These are phyloP conservation scores for Iguana delicatissima DNA, from an alignment of 2,797 vertebrate species.

Conservation along the genomic window DNA sequence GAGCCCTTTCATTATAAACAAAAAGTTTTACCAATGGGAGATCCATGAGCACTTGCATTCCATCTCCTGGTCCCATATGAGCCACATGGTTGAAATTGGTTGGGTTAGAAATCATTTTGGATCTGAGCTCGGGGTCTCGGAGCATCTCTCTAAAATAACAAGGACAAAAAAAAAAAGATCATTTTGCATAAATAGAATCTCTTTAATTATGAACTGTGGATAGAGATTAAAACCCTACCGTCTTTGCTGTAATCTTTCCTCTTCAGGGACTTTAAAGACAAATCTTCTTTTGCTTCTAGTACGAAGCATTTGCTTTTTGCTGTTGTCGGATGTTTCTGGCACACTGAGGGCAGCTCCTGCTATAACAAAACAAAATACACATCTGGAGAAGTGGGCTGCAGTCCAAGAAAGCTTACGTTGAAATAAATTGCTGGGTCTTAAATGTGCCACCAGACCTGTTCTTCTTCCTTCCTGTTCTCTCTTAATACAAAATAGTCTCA, in stretches of 20 bases:
- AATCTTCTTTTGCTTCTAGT: constrained; percentile 97
- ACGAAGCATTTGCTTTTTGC: constrained; percentile 95
- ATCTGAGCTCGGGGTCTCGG: constrained; percentile 92
- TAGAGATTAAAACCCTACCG: constrained; percentile 64
- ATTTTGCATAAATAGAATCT: constrained; percentile 33
- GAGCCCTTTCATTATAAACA: constrained; percentile 13
- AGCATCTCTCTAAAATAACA: constrained; percentile 90
- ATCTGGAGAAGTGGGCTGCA: too few species aligned
- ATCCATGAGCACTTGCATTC: constrained; percentile 98
- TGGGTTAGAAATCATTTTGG: constrained; percentile 96
- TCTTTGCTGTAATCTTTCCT: constrained; percentile 86
- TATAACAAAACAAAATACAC: constrained; percentile 49
- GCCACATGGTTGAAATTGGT: constrained; percentile 99
- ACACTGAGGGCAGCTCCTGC: constrained; percentile 88
- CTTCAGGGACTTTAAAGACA: constrained; percentile 95
- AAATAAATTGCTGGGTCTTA: too few species aligned
- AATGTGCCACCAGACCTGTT: too few species aligned
- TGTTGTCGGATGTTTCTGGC: constrained; percentile 92
- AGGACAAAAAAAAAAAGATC: constrained; percentile 33
- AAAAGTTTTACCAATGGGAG: constrained; percentile 90
- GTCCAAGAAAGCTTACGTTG: too few species aligned
- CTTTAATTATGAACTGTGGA: neutral
- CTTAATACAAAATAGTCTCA: constrained; percentile 14
- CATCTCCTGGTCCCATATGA: constrained; percentile 98
- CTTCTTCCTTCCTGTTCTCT: too few species aligned